Conservation (phyloP, 2,888 invertebrate species). For the Carabus problematicus region DNA sequence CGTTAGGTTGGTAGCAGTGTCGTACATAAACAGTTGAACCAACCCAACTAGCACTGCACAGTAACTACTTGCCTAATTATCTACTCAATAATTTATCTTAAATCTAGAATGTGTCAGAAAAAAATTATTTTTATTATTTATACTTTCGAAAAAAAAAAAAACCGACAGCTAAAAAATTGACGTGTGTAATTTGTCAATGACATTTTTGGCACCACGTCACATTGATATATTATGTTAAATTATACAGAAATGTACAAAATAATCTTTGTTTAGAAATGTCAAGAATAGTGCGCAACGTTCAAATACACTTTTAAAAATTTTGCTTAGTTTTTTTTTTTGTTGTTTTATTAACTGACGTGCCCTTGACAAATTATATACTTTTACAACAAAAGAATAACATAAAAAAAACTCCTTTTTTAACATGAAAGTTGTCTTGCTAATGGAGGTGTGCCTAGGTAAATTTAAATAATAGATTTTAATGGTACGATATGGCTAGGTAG, state of each 20-base stretch:
- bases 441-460: not conserved
- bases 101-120: too few relatives aligned
- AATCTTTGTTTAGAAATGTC: slow-evolving; percentile 13
- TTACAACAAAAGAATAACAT: not conserved
- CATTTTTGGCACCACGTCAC: slow-evolving; percentile 13
- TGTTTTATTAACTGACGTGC: not conserved
- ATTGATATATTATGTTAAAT: slow-evolving; percentile 34
- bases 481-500: not conserved
- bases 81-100: not conserved
- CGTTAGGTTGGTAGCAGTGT: too few relatives aligned
- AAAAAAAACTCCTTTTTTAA: not conserved
- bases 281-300: not conserved
- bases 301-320: too few relatives aligned
- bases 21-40: too few relatives aligned
- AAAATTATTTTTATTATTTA: too few relatives aligned
- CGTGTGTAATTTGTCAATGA: slow-evolving; percentile 29
- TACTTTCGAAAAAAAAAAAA: too few relatives aligned
- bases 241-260: slow-evolving; percentile 26
- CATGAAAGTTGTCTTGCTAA: slow-evolving; percentile 5
- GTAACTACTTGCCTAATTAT: not conserved
- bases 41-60: too few relatives aligned
- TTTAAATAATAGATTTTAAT: slow-evolving; percentile 6
- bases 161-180: too few relatives aligned
- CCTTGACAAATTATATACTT: slow-evolving; percentile 3
- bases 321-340: too few relatives aligned